These are phyloP conservation scores for Hucho hucho DNA, from an alignment of 2,113 vertebrate species.

Conservation along the genomic window DNA sequence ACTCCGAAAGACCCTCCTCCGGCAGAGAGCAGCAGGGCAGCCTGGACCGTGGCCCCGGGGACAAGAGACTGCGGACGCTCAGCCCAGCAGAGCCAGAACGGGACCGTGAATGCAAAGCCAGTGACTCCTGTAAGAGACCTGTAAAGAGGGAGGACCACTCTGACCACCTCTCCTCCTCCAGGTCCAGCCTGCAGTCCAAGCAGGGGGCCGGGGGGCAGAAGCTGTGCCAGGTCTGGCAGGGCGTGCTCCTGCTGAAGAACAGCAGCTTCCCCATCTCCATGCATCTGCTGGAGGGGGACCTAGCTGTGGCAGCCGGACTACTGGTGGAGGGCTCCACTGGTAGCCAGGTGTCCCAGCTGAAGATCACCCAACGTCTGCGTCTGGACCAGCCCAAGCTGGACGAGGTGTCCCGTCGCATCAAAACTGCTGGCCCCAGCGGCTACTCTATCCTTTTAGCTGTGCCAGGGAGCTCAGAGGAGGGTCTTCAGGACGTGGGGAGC, in stretches of 20 bases:
- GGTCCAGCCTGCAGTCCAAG: conserved; percentile 63
- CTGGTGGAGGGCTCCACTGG: conserved; percentile 82
- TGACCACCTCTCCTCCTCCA: conserved; percentile 63
- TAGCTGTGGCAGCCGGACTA: conserved; percentile 83
- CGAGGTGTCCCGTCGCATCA: conserved; percentile 95
- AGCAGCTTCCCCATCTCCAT: conserved; percentile 96
- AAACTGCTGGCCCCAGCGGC: conserved; percentile 86
- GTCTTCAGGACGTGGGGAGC: conserved; percentile 71
- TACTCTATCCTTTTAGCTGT: conserved; percentile 90
- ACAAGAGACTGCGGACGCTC: conserved; percentile 72
- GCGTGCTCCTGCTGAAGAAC: conserved; percentile 95
- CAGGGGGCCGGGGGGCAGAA: conserved; percentile 66
- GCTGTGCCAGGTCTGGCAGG: conserved; percentile 90
- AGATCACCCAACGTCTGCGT: conserved; percentile 96
- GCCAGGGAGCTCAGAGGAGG: conserved; percentile 81
- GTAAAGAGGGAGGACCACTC: conserved; percentile 73
- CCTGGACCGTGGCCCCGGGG: conserved; percentile 76
- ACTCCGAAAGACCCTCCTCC: conserved; percentile 81
- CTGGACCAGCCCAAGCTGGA: conserved; percentile 96
- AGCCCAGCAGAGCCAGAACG: conserved; percentile 47
- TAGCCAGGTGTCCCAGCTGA: conserved; percentile 87
- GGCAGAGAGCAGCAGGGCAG: conserved; percentile 76
- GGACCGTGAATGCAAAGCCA: conserved; percentile 79
- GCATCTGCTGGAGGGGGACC: conserved; percentile 92
- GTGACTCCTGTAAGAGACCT: conserved; percentile 77